Base-by-base conservation (phyloP, 2,888 invertebrate genomes). In the Entomobrya multifasciata region DNA sequence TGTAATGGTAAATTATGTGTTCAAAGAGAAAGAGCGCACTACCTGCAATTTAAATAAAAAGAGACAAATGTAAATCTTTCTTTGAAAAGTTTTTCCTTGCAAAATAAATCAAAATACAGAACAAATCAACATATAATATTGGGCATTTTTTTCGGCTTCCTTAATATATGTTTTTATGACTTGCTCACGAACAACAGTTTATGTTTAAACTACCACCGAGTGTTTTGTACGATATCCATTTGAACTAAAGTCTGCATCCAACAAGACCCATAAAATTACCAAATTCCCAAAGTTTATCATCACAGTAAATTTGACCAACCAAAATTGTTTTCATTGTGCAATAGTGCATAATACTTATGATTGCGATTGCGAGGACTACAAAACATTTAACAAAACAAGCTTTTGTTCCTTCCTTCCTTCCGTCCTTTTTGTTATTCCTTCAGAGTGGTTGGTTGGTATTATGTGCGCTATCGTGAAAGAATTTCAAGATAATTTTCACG, bases 391-490 rank as follows among this genome's bases (percentile, higher is more conserved):
- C 20, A 30, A 65, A 65, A 65, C 67, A 41, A 67, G 41, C 17
- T 15, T 6, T 11, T 17, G 67, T 41, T 67, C 13, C 13, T 17
- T 60, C 27, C 60, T 22, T 60, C 60, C 60, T 60, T 15, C 60
- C 10, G 27, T 27, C n/a, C 20, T 22, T 20, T 55, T 55, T 55
- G 22, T 1, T 60, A 13, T 0, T 5, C 27, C 6, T n/a, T n/a
- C n/a, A n/a, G n/a, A n/a, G n/a, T n/a, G n/a, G n/a, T n/a, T n/a
- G n/a, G n/a, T n/a, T n/a, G n/a, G n/a, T n/a, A n/a, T n/a, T n/a
- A 30, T 62, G 5, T 74, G 52, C n/a, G 36, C 17, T 55, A 27
- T 74, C 55, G 74, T 74, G 74, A 74, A 74, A 52, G 74, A 74
- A 74, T 74, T 15, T 17, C 62, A 36, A 13, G 36, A 62, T 36